Base-by-base conservation (phyloP, 2,113 vertebrate species). In the Corythaixoides concolor region DNA sequence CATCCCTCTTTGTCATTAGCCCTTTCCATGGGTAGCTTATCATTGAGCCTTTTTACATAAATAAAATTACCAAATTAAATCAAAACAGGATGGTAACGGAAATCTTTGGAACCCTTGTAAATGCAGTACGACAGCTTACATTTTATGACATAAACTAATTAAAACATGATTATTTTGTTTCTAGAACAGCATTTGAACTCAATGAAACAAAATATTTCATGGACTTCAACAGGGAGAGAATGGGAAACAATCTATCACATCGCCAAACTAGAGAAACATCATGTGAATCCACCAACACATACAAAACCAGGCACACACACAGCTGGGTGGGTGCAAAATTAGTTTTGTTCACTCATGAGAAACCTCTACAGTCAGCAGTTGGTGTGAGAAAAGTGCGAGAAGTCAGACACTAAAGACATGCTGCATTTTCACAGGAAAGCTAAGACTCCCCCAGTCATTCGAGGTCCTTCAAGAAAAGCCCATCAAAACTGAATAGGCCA, bases 81-180 rank as follows among this genome's bases (percentile, higher is more conserved):
- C 37, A 56, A 91, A 96, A 85, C 62, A 91, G 81, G 55, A 88
- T 63, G 78, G 85, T 62, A 79, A 64, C 3, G 11, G 59, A 79
- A 90, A 95, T 77, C 50, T 80, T 52, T 70, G 78, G 82, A 80
- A 95, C 76, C 47, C 75, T 80, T 88, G 63, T 63, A 88, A 95
- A 96, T 77, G 33, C 85, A 86, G 79, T 93, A 92, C 47, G 72
- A 88, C 63, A 96, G 93, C 75, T 93, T 74, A 86, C 23, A 86
- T 73, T 95, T 94, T 67, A 91, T 67, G 78, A 86, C 70, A 92
- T 64, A 90, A 94, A 83, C 88, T 81, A 84, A 96, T 93, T 92
- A 90, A 93, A 96, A 74, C 56, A 86, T 63, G 72, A 59, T 86
- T 75, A 91, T 93, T 93, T 91, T 84, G 52, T 80, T 85, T 92